phyloP scores from a whole-genome alignment of 1,140 invertebrate species.

The Calosoma granatense region DNA sequence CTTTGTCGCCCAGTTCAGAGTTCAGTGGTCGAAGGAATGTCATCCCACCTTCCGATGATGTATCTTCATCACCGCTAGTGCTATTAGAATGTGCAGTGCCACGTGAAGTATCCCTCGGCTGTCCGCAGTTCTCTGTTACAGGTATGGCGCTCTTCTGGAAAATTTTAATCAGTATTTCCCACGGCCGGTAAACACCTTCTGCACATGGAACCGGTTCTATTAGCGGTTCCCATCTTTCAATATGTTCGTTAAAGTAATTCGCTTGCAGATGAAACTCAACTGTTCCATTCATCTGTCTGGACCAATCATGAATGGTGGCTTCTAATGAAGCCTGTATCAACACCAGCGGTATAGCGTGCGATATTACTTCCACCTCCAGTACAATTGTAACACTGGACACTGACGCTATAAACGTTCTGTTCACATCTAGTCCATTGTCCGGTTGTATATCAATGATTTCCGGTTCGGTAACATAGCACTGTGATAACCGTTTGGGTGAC shows the following conservation, averaged over 20 bases:
- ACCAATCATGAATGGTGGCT: slow-evolving; percentile 53
- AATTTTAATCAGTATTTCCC: slow-evolving; percentile 61
- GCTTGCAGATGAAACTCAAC: slow-evolving; percentile 53
- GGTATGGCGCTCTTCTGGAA: slow-evolving; percentile 30
- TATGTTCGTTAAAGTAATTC: slow-evolving; percentile 62
- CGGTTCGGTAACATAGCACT: not conserved
- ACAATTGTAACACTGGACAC: slow-evolving; percentile 44
- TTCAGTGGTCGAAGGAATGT: slow-evolving; percentile 39
- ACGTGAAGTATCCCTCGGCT: not conserved
- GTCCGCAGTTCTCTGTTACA: not conserved
- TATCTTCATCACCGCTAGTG: not conserved
- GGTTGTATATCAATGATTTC: not conserved
- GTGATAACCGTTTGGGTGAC: slow-evolving; percentile 53
- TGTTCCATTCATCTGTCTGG: slow-evolving; percentile 42
- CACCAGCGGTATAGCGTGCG: slow-evolving; percentile 32
- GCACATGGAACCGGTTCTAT: slow-evolving; percentile 60
- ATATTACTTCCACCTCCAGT: slow-evolving; percentile 45
- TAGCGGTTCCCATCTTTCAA: slow-evolving; percentile 68
- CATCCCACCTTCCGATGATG: slow-evolving; percentile 37
- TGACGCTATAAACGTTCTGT: not conserved
- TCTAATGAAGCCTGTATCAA: slow-evolving; percentile 44
- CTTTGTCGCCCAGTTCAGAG: slow-evolving; percentile 33
- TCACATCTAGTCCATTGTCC: not conserved
- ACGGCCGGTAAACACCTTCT: slow-evolving; percentile 58
- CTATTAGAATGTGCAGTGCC: not conserved